A percentile compares a stretch with the other conserved stretches of the same genome.
Conservation (phyloP, 2,113 vertebrate species). For the Muntiacus muntjak region DNA sequence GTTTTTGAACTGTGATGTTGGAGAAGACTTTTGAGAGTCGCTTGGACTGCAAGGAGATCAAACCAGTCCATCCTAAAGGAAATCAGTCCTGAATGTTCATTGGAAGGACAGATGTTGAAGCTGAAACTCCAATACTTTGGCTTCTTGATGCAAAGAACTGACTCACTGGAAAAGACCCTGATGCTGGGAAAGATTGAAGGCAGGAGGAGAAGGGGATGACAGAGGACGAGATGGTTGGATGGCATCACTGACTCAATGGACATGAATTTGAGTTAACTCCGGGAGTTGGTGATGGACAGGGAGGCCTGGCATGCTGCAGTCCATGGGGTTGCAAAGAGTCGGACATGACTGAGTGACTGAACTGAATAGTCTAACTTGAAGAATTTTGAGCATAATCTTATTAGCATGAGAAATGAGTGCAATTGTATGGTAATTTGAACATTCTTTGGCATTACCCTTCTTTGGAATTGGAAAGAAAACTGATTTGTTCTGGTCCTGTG, state of each 20-base stretch:
- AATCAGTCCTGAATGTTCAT: not conserved
- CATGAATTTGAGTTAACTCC: not conserved
- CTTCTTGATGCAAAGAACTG: rapidly evolving
- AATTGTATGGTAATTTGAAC: not conserved
- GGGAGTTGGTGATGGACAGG: not conserved
- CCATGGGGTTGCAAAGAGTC: not conserved
- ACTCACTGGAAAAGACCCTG: not conserved
- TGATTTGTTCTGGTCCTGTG: not conserved
- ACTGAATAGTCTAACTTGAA: not conserved
- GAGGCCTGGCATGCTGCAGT: not conserved
- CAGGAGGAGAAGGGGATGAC: not conserved
- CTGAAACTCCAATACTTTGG: not conserved
- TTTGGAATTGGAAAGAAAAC: not conserved
- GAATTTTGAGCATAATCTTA: not conserved
- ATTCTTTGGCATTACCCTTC: not conserved
- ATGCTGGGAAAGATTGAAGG: not conserved
- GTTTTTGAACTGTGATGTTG: not conserved
- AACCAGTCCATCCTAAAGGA: not conserved
- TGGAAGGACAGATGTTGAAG: not conserved
- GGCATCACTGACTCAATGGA: not conserved
- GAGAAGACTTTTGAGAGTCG: not conserved
- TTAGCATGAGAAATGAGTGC: not conserved
- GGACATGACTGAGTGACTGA: rapidly evolving
- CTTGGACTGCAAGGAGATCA: not conserved
- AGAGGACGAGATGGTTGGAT: not conserved